These are phyloP conservation scores for Boloria euphrosyne DNA, from an alignment of 2,888 invertebrate genomes.

Conservation along the genomic window DNA sequence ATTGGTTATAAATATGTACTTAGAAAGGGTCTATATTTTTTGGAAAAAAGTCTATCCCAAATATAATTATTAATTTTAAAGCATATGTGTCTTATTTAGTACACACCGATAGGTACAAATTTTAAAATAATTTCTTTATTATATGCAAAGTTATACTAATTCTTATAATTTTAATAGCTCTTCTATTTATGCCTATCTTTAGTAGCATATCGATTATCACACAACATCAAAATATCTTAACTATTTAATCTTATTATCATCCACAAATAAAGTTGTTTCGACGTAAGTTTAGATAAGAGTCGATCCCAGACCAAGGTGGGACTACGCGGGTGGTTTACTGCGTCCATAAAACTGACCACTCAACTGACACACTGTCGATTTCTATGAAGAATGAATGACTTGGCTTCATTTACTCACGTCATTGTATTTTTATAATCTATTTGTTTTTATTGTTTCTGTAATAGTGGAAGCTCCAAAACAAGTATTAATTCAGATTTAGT, in stretches of 20 bases:
- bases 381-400: conserved; percentile 47
- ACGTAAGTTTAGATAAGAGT: conserved; percentile 38
- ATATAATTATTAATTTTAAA: too few species aligned
- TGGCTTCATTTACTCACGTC: conserved; percentile 55
- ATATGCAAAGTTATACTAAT: too few species aligned
- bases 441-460: conserved; percentile 7
- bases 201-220: conserved; percentile 2
- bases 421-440: conserved; percentile 30
- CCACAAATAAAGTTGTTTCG: conserved; percentile 24
- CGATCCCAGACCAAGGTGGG: conserved; percentile 43
- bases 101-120: too few species aligned
- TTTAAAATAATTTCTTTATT: too few species aligned
- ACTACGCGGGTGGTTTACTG: conserved; percentile 75
- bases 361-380: conserved; percentile 57
- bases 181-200: too few species aligned
- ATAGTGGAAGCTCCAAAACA: not conserved
- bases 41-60: too few species aligned
- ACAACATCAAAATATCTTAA: conserved; percentile 2
- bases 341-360: conserved; percentile 68
- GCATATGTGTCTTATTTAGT: too few species aligned
- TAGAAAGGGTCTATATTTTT: too few species aligned
- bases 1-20: too few species aligned
- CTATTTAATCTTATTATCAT: conserved; percentile 12
- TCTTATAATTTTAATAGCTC: too few species aligned
- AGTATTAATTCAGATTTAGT: not conserved